Conservation (phyloP, 53 echinoderm and acorn worm genomes). For the Pentamera pediparva region DNA sequence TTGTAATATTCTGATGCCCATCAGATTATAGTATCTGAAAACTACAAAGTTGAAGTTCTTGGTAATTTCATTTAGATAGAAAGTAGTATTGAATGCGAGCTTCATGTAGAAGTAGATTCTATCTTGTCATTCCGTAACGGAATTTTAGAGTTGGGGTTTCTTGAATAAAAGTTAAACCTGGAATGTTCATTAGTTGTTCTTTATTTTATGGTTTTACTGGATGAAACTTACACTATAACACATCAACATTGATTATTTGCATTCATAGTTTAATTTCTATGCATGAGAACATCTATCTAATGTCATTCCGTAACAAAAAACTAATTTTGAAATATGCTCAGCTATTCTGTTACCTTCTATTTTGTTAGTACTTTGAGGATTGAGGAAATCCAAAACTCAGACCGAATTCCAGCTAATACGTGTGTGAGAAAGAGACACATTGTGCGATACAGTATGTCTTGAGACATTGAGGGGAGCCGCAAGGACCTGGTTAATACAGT, state of each 20-base stretch:
- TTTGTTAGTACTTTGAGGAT: too few relatives aligned
- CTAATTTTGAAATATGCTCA: conserved; percentile 6
- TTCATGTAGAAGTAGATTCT: neutral
- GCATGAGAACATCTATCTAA: neutral
- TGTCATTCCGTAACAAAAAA: conserved; percentile 1
- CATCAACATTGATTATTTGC: neutral
- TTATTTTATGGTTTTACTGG: neutral
- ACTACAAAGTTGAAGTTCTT: neutral
- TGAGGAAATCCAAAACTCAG: too few relatives aligned
- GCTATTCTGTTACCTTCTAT: neutral
- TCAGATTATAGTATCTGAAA: neutral
- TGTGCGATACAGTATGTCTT: too few relatives aligned
- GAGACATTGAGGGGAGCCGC: too few relatives aligned
- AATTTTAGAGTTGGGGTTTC: neutral
- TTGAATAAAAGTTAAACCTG: conserved; percentile 4
- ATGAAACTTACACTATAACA: neutral
- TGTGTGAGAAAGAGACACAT: too few relatives aligned
- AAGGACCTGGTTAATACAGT: too few relatives aligned
- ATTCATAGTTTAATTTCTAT: neutral
- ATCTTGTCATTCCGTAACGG: neutral
- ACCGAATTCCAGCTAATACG: too few relatives aligned
- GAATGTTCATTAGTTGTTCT: neutral
- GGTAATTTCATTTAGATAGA: conserved; percentile 5
- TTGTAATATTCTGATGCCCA: neutral
- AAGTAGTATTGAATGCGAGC: neutral